These are phyloP conservation scores for Eucidaris tribuloides DNA, from an alignment of 35 echinoderm and acorn worm genomes.

Conservation along the genomic window DNA sequence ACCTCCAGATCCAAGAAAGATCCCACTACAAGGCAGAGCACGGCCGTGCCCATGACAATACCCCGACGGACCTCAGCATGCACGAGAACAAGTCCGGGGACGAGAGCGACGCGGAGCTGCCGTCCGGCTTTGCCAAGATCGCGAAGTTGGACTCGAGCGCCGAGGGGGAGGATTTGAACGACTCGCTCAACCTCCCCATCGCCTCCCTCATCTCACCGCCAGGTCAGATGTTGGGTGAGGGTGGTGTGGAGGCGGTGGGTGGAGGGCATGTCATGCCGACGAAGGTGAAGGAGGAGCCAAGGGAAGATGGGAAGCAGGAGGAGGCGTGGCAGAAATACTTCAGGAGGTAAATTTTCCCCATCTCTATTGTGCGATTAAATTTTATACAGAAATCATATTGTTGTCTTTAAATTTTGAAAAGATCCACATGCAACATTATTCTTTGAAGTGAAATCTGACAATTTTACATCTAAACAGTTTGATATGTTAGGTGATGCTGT, in stretches of 20 bases:
- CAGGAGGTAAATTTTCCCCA: constrained; percentile 54
- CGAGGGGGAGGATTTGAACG: constrained; percentile 64
- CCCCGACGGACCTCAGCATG: constrained; percentile 17
- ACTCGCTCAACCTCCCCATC: constrained; percentile 89
- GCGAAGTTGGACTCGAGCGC: constrained; percentile 28
- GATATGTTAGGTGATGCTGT: no score
- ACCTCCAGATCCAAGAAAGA: neutral
- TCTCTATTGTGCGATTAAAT: no score
- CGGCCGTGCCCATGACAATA: neutral
- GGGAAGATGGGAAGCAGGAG: constrained; percentile 45
- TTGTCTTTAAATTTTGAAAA: no score
- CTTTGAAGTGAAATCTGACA: no score
- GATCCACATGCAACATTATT: no score
- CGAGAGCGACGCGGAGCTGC: constrained; percentile 9
- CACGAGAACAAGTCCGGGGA: neutral
- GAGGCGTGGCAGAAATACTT: constrained; percentile 96
- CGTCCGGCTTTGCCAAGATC: constrained; percentile 74
- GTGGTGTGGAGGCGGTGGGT: neutral
- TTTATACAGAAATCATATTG: no score
- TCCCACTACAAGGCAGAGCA: neutral
- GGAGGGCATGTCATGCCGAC: neutral
- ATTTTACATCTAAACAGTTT: no score
- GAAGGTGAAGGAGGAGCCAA: constrained; percentile 20
- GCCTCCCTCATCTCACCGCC: constrained; percentile 81
- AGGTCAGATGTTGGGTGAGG: neutral